Conservation (phyloP, 2,113 vertebrate species). For the Labeo catla region DNA sequence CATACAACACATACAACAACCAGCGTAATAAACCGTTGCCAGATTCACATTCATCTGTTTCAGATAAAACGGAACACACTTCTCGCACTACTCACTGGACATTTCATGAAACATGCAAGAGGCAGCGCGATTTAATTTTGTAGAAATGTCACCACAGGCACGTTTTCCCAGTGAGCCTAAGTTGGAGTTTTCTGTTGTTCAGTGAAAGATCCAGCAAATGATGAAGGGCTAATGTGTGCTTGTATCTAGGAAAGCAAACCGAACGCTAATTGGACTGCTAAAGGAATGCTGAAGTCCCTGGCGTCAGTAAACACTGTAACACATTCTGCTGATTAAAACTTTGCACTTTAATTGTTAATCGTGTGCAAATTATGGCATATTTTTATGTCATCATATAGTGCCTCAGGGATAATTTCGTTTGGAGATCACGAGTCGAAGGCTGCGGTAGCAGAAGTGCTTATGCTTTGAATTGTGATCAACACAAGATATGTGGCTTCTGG, state of each 20-base stretch:
- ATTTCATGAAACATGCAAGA: not conserved
- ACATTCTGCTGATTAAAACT: conserved; percentile 2
- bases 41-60: not conserved
- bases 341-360: conserved; percentile 13
- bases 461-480: not conserved
- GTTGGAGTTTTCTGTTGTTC: not conserved
- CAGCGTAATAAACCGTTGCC: not conserved
- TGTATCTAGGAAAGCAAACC: not conserved
- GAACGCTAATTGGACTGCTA: not conserved
- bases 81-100: not conserved
- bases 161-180: not conserved
- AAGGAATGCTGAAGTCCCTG: not conserved
- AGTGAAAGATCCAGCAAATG: not conserved
- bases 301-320: not conserved
- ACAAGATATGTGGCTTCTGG: not conserved
- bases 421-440: not conserved
- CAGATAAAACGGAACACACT: not conserved
- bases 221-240: not conserved
- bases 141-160: not conserved
- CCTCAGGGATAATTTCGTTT: not conserved
- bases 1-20: not conserved
- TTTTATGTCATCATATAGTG: not conserved
- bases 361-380: not conserved
- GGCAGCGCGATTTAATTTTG: not conserved
- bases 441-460: not conserved